Evolutionary conservation across 2,113 vertebrate species (phyloP).

Genomic region (Cynopterus brachyotis): DNA sequence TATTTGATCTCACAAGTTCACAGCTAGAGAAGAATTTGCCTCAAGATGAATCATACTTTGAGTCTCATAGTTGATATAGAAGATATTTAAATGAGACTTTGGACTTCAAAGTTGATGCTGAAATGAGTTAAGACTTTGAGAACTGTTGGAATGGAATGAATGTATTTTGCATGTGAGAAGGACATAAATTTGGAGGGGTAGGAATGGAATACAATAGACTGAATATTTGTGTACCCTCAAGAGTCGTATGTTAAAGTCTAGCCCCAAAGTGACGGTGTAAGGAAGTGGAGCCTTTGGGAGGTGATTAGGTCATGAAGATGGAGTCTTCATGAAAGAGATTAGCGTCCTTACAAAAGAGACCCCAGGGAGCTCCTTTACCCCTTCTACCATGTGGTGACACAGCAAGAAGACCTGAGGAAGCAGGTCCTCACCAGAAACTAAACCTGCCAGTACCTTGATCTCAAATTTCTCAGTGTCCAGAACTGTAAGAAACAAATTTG

Average conservation of each 20-base stretch:
- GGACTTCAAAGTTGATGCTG: neutral
- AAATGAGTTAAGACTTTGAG: neutral
- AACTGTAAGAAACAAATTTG: neutral
- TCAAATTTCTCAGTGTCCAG: neutral
- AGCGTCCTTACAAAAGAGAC: neutral
- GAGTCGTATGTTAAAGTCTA: neutral
- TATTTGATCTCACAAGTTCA: neutral
- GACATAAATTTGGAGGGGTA: neutral
- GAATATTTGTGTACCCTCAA: neutral
- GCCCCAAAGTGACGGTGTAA: neutral
- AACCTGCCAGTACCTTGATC: neutral
- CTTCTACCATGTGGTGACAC: neutral
- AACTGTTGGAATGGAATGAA: neutral
- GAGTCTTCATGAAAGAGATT: neutral
- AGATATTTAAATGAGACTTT: neutral
- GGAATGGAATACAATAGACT: neutral
- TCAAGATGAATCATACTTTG: neutral
- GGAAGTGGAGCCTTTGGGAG: neutral
- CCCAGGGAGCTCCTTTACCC: neutral
- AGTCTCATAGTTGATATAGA: neutral
- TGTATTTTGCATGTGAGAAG: neutral
- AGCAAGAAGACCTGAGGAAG: neutral
- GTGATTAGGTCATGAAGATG: neutral
- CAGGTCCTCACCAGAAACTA: neutral
- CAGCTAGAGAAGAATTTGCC: neutral